A percentile compares a stretch with the other conserved stretches of the same genome.
These are phyloP conservation scores for Macropis europaea DNA, from an alignment of 2,888 invertebrate species.

Conservation along the genomic window DNA sequence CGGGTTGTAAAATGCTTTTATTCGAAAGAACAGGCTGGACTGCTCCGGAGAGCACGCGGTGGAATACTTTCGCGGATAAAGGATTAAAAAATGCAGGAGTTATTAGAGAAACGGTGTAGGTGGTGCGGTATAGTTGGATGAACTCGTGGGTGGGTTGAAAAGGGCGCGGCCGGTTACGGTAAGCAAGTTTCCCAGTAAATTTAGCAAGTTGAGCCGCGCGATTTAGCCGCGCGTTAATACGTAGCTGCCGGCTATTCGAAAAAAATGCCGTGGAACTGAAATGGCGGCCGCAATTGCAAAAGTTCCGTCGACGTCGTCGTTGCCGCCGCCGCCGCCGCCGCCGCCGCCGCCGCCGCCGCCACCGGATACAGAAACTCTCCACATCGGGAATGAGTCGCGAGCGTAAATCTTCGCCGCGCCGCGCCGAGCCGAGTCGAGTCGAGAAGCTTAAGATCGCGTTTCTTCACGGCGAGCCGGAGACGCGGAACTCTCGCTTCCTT, in stretches of 20 bases:
- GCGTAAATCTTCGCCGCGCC: conserved; percentile 37
- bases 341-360: neutral
- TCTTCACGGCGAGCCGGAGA: neutral
- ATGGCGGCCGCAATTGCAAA: conserved; percentile 39
- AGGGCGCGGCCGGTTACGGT: conserved; percentile 58
- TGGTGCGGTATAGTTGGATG: conserved; percentile 18
- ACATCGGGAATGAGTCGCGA: conserved; percentile 30
- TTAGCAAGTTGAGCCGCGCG: conserved; percentile 63
- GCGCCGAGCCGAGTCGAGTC: no score
- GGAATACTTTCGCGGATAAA: neutral
- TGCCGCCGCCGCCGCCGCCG: no score
- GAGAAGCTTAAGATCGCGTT: conserved; percentile 8
- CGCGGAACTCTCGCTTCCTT: neutral
- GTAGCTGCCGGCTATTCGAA: conserved; percentile 18
- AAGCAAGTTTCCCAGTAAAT: conserved; percentile 70
- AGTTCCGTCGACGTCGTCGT: conserved; percentile 29
- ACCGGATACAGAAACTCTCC: conserved; percentile 25
- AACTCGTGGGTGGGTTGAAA: conserved; percentile 42
- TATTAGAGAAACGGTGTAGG: neutral
- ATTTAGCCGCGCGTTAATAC: conserved; percentile 55
- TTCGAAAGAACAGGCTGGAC: neutral
- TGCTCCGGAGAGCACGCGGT: neutral
- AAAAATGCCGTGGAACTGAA: conserved; percentile 19
- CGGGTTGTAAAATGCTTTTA: neutral
- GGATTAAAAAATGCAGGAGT: conserved; percentile 17